Conservation (phyloP, 2,113 vertebrate genomes). For the Rhinichthys klamathensis region DNA sequence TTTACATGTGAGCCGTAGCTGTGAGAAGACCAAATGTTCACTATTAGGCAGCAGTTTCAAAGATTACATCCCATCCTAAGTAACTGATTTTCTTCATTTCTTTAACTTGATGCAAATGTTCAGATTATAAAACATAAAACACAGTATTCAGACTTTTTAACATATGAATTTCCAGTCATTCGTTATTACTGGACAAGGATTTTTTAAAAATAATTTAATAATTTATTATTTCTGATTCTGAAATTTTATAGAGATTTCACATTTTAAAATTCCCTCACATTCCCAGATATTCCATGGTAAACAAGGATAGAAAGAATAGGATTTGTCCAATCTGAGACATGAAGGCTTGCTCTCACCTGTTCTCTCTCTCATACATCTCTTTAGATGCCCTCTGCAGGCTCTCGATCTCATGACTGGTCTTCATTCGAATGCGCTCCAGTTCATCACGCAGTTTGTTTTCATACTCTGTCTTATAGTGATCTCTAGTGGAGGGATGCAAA, state of each 20-base stretch:
- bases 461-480: conserved; percentile 93
- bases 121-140: background rate
- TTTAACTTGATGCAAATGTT: background rate
- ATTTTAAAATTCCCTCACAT: background rate
- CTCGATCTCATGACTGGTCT: conserved; percentile 93
- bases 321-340: background rate
- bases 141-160: background rate
- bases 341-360: conserved; percentile 80
- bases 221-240: too few species aligned
- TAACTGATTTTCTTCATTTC: background rate
- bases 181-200: background rate
- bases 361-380: conserved; percentile 98
- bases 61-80: background rate
- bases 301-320: background rate
- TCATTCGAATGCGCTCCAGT: conserved; percentile 88
- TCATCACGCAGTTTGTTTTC: conserved; percentile 89
- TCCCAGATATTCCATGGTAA: background rate
- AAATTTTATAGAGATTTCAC: too few species aligned
- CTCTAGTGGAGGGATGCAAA: conserved; percentile 74
- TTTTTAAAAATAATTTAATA: too few species aligned
- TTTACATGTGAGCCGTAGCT: background rate
- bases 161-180: background rate
- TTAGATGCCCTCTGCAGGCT: conserved; percentile 87
- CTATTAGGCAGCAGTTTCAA: background rate
- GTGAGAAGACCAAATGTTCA: background rate